These are phyloP conservation scores for Catostomus latipinnis DNA, from an alignment of 2,797 vertebrate species.

Conservation along the genomic window DNA sequence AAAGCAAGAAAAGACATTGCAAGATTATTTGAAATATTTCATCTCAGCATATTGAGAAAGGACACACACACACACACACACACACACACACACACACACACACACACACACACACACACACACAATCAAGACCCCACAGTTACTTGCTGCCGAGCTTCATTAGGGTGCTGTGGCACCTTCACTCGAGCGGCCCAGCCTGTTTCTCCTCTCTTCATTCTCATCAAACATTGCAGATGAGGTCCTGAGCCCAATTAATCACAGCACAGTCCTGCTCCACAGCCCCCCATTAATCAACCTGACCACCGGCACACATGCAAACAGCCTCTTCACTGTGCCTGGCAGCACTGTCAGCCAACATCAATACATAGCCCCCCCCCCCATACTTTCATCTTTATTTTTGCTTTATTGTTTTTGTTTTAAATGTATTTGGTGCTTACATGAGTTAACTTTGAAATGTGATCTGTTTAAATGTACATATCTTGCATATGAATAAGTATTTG, in stretches of 20 bases:
- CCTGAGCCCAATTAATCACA: slow-evolving; percentile 80
- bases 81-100: neutral
- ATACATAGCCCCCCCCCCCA: slow-evolving; percentile 21
- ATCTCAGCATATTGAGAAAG: slow-evolving; percentile 17
- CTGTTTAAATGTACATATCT: no score
- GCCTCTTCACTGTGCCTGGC: slow-evolving; percentile 60
- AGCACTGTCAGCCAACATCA: slow-evolving; percentile 64
- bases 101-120: slow-evolving; percentile 32
- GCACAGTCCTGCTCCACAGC: slow-evolving; percentile 63
- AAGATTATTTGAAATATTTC: slow-evolving; percentile 22
- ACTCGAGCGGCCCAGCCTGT: slow-evolving; percentile 48
- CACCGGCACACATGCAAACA: slow-evolving; percentile 57
- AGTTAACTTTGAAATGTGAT: no score
- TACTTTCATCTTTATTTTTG: no score
- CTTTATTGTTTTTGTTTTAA: no score
- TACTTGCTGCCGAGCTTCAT: slow-evolving; percentile 63
- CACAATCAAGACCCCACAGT: slow-evolving; percentile 20
- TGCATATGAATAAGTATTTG: no score
- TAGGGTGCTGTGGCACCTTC: slow-evolving; percentile 57
- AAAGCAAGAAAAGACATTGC: slow-evolving; percentile 26
- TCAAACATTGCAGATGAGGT: slow-evolving; percentile 79
- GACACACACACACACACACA: neutral
- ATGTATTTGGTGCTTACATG: no score
- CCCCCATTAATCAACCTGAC: slow-evolving; percentile 72
- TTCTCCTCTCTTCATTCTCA: slow-evolving; percentile 75